Percentiles rank a stretch among this genome's conserved stretches.
Conservation (phyloP, 1,140 invertebrate genomes). For the Tenebrio molitor region DNA sequence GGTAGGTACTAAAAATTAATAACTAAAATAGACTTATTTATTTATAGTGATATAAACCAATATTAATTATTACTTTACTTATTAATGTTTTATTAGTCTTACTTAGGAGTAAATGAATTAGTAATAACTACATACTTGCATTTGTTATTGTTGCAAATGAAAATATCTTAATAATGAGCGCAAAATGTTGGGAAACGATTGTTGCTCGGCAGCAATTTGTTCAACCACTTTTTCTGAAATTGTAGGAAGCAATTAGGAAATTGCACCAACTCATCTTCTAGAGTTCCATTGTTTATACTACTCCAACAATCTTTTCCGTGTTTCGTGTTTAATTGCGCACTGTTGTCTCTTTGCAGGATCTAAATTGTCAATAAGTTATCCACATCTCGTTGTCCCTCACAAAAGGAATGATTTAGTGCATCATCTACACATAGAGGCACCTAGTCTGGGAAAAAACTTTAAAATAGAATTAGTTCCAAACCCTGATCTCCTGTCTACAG, state of each 20-base stretch:
- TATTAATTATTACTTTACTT: too few relatives aligned
- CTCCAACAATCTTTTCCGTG: neutral
- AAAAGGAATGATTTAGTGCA: conserved; percentile 33
- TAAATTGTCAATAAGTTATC: conserved; percentile 53
- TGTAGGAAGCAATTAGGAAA: conserved; percentile 26
- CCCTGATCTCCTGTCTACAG: conserved; percentile 54
- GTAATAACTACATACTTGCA: too few relatives aligned
- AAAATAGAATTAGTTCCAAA: conserved; percentile 53
- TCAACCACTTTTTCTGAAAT: conserved; percentile 31
- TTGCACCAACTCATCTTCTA: conserved; percentile 6
- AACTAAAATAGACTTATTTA: too few relatives aligned
- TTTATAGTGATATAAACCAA: too few relatives aligned
- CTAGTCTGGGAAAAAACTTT: conserved; percentile 55
- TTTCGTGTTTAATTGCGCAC: conserved; percentile 1
- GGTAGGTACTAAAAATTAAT: too few relatives aligned
- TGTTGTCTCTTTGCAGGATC: conserved; percentile 21
- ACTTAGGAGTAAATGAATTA: too few relatives aligned
- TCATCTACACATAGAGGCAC: conserved; percentile 53
- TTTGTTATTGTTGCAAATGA: too few relatives aligned
- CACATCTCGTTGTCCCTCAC: conserved; percentile 7
- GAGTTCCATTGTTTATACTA: conserved; percentile 21
- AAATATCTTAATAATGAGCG: conserved; percentile 16
- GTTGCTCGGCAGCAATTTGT: neutral
- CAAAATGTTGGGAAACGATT: neutral
- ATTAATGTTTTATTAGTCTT: too few relatives aligned